These are phyloP conservation scores for Redunca redunca DNA, from an alignment of 2,113 vertebrate genomes.

Conservation along the genomic window DNA sequence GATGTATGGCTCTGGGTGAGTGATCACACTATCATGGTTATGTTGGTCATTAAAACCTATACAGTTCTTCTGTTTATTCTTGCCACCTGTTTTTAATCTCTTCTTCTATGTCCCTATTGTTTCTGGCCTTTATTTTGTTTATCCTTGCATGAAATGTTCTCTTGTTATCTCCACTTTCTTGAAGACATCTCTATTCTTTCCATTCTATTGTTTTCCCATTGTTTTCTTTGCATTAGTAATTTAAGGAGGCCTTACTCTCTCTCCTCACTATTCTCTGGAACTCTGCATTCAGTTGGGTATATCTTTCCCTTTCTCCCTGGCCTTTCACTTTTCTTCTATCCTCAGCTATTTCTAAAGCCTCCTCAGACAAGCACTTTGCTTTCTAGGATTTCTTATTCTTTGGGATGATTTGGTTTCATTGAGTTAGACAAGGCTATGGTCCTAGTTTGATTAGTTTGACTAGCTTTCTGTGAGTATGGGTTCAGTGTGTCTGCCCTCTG, in stretches of 20 bases:
- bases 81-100: not conserved
- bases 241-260: not conserved
- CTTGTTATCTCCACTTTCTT: not conserved
- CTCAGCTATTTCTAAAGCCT: not conserved
- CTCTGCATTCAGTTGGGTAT: not conserved
- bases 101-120: not conserved
- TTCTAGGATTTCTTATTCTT: not conserved
- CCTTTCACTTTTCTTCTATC: not conserved
- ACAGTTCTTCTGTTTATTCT: not conserved
- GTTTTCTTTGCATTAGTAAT: not conserved
- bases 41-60: not conserved
- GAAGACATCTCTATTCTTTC: not conserved
- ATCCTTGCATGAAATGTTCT: not conserved
- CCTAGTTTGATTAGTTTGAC: too few relatives aligned
- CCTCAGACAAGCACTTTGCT: not conserved
- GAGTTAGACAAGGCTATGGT: too few relatives aligned
- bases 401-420: not conserved
- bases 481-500: too few relatives aligned
- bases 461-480: too few relatives aligned
- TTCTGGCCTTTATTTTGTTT: not conserved
- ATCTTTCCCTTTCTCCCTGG: not conserved
- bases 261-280: not conserved
- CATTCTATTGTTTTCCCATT: not conserved
- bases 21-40: not conserved
- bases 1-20: not conserved